These are phyloP conservation scores for Ophonus ardosiacus DNA, from an alignment of 2,888 invertebrate genomes.

Conservation along the genomic window DNA sequence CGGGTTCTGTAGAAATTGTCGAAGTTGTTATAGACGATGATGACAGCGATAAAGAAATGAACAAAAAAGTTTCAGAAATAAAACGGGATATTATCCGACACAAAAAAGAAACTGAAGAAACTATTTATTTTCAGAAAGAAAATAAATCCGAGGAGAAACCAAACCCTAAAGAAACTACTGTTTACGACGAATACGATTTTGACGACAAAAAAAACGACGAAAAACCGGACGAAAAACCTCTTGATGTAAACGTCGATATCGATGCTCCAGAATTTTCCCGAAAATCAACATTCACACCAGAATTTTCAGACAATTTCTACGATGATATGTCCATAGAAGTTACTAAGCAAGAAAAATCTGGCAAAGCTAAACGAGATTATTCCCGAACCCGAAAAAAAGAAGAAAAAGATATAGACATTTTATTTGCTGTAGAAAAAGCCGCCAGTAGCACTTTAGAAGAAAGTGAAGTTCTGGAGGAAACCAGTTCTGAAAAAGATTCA, in stretches of 20 bases:
- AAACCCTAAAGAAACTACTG: constrained; percentile 65
- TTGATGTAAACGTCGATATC: constrained; percentile 50
- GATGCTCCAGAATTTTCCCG: constrained; percentile 57
- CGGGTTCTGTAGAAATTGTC: constrained; percentile 74
- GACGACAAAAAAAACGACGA: constrained; percentile 68
- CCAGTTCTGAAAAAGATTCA: constrained; percentile 68
- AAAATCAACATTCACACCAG: constrained; percentile 69
- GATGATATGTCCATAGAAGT: constrained; percentile 82
- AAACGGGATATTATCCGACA: constrained; percentile 69
- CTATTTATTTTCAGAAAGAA: constrained; percentile 53
- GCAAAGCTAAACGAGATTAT: constrained; percentile 81
- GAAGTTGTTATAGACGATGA: constrained; percentile 75
- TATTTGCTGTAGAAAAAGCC: constrained; percentile 73
- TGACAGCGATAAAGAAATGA: constrained; percentile 72
- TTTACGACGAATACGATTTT: constrained; percentile 67
- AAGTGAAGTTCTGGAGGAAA: constrained; percentile 65
- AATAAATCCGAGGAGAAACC: constrained; percentile 59
- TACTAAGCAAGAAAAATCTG: constrained; percentile 80
- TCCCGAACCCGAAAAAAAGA: constrained; percentile 77
- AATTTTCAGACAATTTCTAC: constrained; percentile 72
- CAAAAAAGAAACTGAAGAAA: constrained; percentile 72
- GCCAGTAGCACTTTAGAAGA: constrained; percentile 71
- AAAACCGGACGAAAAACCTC: constrained; percentile 64
- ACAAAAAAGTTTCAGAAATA: constrained; percentile 69
- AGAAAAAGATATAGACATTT: constrained; percentile 76